phyloP scores from a whole-genome alignment of 2,888 invertebrate genomes.

The Xanthorhoe spadicearia region DNA sequence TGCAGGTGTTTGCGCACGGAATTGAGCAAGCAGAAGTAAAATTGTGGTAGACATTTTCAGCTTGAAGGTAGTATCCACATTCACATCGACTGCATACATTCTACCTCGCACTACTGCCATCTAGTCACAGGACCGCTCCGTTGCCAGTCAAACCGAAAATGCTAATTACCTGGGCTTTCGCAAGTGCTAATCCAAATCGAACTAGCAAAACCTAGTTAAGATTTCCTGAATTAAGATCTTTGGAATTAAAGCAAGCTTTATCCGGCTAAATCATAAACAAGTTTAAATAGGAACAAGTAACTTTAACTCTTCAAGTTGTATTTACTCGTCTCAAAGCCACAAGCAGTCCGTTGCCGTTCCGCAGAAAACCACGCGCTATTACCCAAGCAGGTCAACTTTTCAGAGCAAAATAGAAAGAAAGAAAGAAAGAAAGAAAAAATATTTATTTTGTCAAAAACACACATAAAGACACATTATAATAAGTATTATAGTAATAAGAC shows the following conservation, averaged over 20 bases:
- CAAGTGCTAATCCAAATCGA: not conserved
- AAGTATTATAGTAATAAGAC: too few relatives aligned
- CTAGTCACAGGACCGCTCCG: not conserved
- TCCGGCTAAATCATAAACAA: conserved; percentile 2
- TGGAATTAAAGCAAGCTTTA: not conserved
- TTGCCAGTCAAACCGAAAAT: not conserved
- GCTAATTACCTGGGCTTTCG: not conserved
- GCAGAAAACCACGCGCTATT: conserved; percentile 20
- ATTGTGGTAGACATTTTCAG: not conserved
- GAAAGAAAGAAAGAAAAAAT: too few relatives aligned
- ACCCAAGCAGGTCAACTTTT: conserved; percentile 31
- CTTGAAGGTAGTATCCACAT: not conserved
- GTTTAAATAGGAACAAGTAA: not conserved
- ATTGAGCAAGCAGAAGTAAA: not conserved
- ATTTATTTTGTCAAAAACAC: too few relatives aligned
- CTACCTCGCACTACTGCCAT: not conserved
- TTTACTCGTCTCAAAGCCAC: conserved; percentile 12
- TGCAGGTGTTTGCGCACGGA: not conserved
- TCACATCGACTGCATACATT: not conserved
- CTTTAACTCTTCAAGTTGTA: conserved; percentile 10
- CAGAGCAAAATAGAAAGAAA: conserved; percentile 21
- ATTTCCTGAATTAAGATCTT: not conserved
- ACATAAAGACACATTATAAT: too few relatives aligned
- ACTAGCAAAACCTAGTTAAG: not conserved
- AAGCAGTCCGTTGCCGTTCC: conserved; percentile 14